Evolutionary conservation across 2,888 invertebrate species (phyloP).

Genomic region (Stenotaenia linearis): DNA sequence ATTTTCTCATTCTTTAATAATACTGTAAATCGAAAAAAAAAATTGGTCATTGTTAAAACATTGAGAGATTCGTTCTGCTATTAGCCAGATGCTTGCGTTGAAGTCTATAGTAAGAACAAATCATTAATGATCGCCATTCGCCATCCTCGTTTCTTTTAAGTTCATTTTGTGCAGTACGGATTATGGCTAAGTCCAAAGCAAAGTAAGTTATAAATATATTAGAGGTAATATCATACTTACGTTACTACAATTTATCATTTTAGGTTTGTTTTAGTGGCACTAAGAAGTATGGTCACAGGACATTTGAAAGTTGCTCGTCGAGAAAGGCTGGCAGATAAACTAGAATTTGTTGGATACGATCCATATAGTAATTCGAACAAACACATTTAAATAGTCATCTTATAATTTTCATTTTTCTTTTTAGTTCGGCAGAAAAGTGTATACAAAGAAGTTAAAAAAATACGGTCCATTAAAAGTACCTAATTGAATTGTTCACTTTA

Average conservation of each 20-base stretch:
- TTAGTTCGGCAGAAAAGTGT: slow-evolving; percentile 62
- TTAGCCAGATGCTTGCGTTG: no score
- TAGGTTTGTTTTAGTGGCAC: slow-evolving; percentile 68
- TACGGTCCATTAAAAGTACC: slow-evolving; percentile 52
- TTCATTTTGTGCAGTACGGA: no score
- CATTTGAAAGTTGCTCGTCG: slow-evolving; percentile 62
- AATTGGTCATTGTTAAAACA: no score
- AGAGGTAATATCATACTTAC: not conserved
- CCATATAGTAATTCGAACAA: slow-evolving; percentile 60
- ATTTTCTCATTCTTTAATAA: no score
- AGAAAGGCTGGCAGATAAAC: slow-evolving; percentile 69
- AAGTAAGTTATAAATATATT: not conserved
- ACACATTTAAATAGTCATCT: not conserved
- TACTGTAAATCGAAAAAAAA: no score
- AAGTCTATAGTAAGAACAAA: not conserved
- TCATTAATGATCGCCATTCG: not conserved
- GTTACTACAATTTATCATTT: slow-evolving; percentile 39
- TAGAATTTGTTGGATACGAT: slow-evolving; percentile 68
- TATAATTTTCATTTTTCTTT: slow-evolving; percentile 41
- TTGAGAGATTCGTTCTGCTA: no score
- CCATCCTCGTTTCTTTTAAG: not conserved
- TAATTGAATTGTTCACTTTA: no score
- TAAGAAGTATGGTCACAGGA: slow-evolving; percentile 73
- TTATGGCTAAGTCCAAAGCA: not conserved
- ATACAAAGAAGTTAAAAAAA: slow-evolving; percentile 68